Percentiles rank a stretch among this genome's conserved stretches.
These are phyloP conservation scores for Cryptocephalus moraei DNA, from an alignment of 2,888 invertebrate species.

Conservation along the genomic window DNA sequence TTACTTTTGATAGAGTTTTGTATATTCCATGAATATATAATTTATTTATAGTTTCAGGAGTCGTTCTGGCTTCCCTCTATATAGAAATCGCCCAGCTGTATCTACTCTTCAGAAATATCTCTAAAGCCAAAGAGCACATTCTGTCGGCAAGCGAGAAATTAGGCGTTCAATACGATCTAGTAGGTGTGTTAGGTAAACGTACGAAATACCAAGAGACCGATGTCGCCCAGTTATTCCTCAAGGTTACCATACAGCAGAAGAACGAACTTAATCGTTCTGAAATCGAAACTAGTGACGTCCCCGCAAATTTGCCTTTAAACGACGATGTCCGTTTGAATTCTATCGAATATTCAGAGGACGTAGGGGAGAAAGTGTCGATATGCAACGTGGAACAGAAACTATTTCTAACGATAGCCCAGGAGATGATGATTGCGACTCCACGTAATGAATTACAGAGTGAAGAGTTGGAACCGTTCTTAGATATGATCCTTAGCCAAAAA, in stretches of 20 bases:
- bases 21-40: not conserved
- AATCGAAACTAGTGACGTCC: conserved; percentile 46
- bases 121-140: conserved; percentile 59
- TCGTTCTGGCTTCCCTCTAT: conserved; percentile 36
- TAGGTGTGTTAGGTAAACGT: conserved; percentile 77
- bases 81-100: conserved; percentile 57
- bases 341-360: conserved; percentile 57
- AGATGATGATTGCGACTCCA: conserved; percentile 64
- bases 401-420: conserved; percentile 64
- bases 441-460: conserved; percentile 72
- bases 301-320: conserved; percentile 60
- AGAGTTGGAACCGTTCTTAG: conserved; percentile 71
- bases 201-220: conserved; percentile 80
- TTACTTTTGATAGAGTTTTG: too few relatives aligned
- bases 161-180: conserved; percentile 56
- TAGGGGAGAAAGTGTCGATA: conserved; percentile 39
- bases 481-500: conserved; percentile 52
- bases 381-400: conserved; percentile 69
- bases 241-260: conserved; percentile 44
- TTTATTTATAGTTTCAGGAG: conserved; percentile 8
- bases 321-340: conserved; percentile 82
- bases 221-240: conserved; percentile 72
- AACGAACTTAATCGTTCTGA: conserved; percentile 38
- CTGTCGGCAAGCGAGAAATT: conserved; percentile 51
- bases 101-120: conserved; percentile 62